Evolutionary conservation across 2,113 vertebrate species (phyloP).

Genomic region (Pygoscelis adeliae): DNA sequence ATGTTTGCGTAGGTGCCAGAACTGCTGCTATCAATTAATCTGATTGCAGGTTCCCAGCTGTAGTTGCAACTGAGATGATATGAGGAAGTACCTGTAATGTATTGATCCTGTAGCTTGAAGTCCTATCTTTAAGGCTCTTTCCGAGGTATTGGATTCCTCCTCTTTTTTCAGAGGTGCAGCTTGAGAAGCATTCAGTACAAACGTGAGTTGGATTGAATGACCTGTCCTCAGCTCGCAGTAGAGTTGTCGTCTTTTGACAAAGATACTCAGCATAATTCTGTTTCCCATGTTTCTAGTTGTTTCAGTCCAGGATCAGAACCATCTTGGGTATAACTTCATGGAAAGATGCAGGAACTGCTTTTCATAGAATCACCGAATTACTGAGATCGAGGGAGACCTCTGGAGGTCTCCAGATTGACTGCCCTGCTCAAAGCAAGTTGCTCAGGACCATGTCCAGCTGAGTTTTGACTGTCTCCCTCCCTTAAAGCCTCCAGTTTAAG

Average conservation of each 20-base stretch:
- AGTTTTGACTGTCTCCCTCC: not conserved
- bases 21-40: rapidly evolving
- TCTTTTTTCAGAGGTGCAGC: not conserved
- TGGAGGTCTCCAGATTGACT: not conserved
- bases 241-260: not conserved
- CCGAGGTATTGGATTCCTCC: not conserved
- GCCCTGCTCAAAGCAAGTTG: not conserved
- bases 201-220: not conserved
- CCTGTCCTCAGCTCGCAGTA: not conserved
- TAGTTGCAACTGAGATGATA: not conserved
- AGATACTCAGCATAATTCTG: not conserved
- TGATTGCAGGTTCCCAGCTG: not conserved
- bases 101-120: not conserved
- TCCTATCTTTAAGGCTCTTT: not conserved
- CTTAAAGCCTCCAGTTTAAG: not conserved
- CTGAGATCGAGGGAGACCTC: not conserved
- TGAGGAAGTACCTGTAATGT: not conserved
- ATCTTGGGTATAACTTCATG: not conserved
- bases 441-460: not conserved
- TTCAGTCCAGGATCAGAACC: not conserved
- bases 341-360: not conserved
- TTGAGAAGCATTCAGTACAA: not conserved
- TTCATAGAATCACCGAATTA: not conserved
- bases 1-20: not conserved
- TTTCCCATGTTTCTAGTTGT: not conserved